A percentile compares a stretch with the other conserved stretches of the same genome.
These are phyloP conservation scores for Trypoxylon attenuatum DNA, from an alignment of 2,888 invertebrate genomes.

Conservation along the genomic window DNA sequence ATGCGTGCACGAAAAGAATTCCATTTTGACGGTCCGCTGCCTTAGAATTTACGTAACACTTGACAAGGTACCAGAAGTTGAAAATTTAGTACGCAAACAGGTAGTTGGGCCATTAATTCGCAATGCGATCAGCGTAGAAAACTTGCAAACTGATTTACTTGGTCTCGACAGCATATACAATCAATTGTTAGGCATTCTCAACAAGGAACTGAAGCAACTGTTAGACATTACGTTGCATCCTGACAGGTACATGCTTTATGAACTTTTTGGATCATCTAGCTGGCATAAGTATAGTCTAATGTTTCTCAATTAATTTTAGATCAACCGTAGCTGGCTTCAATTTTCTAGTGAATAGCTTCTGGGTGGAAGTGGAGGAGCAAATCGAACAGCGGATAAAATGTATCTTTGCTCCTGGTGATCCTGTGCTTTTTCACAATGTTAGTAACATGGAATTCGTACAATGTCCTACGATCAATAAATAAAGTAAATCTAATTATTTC, in stretches of 20 bases:
- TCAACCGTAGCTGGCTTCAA: conserved; percentile 80
- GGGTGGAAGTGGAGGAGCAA: conserved; percentile 89
- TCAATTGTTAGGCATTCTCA: conserved; percentile 83
- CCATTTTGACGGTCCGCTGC: conserved; percentile 75
- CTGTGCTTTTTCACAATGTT: conserved; percentile 87
- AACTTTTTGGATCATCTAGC: conserved; percentile 53
- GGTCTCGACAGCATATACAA: conserved; percentile 84
- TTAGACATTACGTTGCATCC: conserved; percentile 67
- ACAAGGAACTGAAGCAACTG: conserved; percentile 79
- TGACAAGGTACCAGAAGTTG: conserved; percentile 82
- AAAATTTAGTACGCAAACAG: conserved; percentile 82
- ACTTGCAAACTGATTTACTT: conserved; percentile 78
- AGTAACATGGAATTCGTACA: conserved; percentile 24
- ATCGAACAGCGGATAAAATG: conserved; percentile 87
- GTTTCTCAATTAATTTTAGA: conserved; percentile 56
- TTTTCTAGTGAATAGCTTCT: conserved; percentile 89
- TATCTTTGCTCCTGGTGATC: conserved; percentile 95
- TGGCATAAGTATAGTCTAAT: neutral
- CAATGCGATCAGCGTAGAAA: conserved; percentile 82
- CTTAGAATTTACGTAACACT: conserved; percentile 80
- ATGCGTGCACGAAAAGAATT: conserved; percentile 75
- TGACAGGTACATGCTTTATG: conserved; percentile 73
- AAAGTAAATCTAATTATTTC: conserved; percentile 11
- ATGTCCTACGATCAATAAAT: neutral
- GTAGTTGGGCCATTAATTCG: conserved; percentile 82